A percentile compares a stretch with the other conserved stretches of the same genome.
Evolutionary conservation across 2,113 vertebrate genomes (phyloP).

Genomic region (Cyphomyrus discorhynchus): DNA sequence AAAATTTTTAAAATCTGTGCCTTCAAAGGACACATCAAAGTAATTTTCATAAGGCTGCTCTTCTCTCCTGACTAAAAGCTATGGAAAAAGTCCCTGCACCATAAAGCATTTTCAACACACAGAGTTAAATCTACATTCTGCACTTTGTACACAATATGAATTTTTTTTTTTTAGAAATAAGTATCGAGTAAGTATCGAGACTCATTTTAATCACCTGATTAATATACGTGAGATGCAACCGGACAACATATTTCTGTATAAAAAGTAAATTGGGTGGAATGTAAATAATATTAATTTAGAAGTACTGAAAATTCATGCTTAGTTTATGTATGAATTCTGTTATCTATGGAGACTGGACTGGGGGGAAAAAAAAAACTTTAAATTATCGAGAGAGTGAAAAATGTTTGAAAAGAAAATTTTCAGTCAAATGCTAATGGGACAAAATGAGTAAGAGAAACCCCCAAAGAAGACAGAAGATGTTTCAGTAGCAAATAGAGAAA

Average conservation of each 20-base stretch:
- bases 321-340: neutral
- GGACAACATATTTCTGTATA: neutral
- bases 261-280: neutral
- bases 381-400: neutral
- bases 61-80: neutral
- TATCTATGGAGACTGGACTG: neutral
- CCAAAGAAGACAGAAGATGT: neutral
- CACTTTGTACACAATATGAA: neutral
- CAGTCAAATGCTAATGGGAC: neutral
- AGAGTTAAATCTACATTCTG: neutral
- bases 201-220: neutral
- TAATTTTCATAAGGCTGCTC: neutral
- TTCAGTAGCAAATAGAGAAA: neutral
- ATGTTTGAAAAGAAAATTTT: neutral
- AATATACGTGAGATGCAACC: neutral
- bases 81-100: neutral
- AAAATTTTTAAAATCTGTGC: too few species aligned
- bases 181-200: neutral
- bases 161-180: neutral
- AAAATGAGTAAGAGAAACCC: neutral
- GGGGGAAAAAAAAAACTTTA: neutral
- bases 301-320: neutral
- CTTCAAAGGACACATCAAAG: neutral
- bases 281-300: neutral
- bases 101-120: neutral